A percentile compares a stretch with the other conserved stretches of the same genome.
Evolutionary conservation across 2,888 invertebrate genomes (phyloP).

Genomic region (Polyploca ridens): DNA sequence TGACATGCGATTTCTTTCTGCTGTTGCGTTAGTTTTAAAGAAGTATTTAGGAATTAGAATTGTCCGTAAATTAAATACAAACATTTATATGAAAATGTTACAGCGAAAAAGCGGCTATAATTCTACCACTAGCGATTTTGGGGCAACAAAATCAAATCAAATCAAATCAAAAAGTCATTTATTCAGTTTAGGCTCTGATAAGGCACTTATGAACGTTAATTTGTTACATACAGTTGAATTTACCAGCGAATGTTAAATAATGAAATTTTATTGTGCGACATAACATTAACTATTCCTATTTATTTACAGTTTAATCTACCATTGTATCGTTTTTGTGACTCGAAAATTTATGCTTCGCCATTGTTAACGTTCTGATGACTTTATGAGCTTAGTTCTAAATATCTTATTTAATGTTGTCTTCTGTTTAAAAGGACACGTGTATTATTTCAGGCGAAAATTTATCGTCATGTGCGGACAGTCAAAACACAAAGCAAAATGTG

Average conservation of each 20-base stretch:
- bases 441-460: not conserved
- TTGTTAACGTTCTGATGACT: not conserved
- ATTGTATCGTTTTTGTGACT: constrained; percentile 19
- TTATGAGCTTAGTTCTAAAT: not conserved
- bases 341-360: constrained; percentile 26
- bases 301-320: constrained; percentile 16
- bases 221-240: too few species aligned
- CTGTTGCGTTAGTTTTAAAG: too few species aligned
- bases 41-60: too few species aligned
- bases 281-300: not conserved
- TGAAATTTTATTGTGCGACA: not conserved
- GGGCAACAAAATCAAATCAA: too few species aligned
- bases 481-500: not conserved
- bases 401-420: not conserved
- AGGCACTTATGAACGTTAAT: too few species aligned
- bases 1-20: too few species aligned
- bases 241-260: not conserved
- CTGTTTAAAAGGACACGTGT: not conserved
- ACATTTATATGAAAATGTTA: too few species aligned
- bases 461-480: not conserved
- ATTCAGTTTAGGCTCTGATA: too few species aligned
- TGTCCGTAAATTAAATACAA: too few species aligned
- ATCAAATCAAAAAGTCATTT: too few species aligned
- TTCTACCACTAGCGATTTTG: not conserved
- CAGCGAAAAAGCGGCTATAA: too few species aligned